Conservation (phyloP, 2,888 invertebrate genomes). For the Alviniconcha strummeri region DNA sequence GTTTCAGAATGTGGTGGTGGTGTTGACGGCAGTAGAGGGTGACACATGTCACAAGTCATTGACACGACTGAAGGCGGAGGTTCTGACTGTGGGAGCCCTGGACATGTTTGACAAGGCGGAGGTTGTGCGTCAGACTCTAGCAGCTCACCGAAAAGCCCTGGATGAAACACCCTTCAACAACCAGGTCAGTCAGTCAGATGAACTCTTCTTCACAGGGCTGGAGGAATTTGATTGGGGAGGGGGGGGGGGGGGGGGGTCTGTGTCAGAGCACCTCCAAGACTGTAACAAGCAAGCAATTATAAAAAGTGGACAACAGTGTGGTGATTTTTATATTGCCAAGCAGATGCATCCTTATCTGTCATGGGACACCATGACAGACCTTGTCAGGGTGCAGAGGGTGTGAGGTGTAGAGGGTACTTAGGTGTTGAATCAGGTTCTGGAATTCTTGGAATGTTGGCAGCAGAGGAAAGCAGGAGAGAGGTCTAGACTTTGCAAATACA, state of each 20-base stretch:
- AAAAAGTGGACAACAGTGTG: too few species aligned
- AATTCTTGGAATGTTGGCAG: too few species aligned
- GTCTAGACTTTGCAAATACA: too few species aligned
- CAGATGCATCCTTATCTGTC: too few species aligned
- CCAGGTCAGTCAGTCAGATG: conserved; percentile 58
- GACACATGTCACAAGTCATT: conserved; percentile 60
- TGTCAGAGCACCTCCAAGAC: neutral
- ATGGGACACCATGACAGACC: too few species aligned
- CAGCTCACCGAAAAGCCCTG: conserved; percentile 69
- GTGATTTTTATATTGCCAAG: too few species aligned
- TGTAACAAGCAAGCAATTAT: too few species aligned
- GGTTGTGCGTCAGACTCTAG: conserved; percentile 66
- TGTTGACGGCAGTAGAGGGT: conserved; percentile 63
- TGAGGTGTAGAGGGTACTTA: too few species aligned
- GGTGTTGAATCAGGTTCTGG: too few species aligned
- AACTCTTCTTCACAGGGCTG: neutral
- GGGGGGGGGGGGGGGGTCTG: neutral
- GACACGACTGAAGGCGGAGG: conserved; percentile 45
- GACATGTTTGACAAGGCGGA: conserved; percentile 70
- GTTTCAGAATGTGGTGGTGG: conserved; percentile 69
- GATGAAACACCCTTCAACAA: conserved; percentile 74
- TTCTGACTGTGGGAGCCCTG: conserved; percentile 59
- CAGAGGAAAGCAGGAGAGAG: too few species aligned
- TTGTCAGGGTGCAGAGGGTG: too few species aligned
- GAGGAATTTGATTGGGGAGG: neutral